These are phyloP conservation scores for Recurvirostra avosetta DNA, from an alignment of 2,113 vertebrate species.

Conservation along the genomic window DNA sequence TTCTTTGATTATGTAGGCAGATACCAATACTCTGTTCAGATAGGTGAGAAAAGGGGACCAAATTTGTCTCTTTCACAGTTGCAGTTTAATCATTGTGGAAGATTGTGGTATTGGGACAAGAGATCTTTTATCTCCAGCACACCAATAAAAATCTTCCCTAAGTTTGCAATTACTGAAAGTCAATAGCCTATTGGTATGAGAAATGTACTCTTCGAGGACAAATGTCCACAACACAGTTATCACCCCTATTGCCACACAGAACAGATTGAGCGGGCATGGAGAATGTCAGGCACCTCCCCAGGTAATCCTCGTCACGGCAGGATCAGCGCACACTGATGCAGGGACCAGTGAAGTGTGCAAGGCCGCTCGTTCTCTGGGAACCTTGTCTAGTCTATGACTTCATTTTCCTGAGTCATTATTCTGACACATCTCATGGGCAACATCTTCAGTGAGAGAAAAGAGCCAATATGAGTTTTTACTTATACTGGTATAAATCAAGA, in stretches of 20 bases:
- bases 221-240: conserved; percentile 52
- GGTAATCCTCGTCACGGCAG: conserved; percentile 27
- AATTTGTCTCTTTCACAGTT: background rate
- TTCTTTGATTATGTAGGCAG: background rate
- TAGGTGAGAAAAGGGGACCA: background rate
- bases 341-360: conserved; percentile 53
- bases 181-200: conserved; percentile 51
- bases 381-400: conserved; percentile 40
- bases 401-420: conserved; percentile 54
- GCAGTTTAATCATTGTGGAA: background rate
- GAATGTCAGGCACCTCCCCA: conserved; percentile 53
- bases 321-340: background rate
- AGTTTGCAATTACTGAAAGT: conserved; percentile 60
- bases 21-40: background rate
- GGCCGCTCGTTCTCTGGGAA: conserved; percentile 22
- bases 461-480: conserved; percentile 39
- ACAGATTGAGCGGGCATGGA: background rate
- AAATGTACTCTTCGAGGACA: conserved; percentile 35
- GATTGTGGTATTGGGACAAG: background rate
- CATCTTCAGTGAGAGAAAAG: conserved; percentile 57
- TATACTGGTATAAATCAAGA: conserved; percentile 44
- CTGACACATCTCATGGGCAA: conserved; percentile 58
- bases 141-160: conserved; percentile 49
- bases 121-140: conserved; percentile 27
- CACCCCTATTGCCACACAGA: conserved; percentile 34